Base-by-base conservation (phyloP, 2,888 invertebrate genomes). In the Limenitis camilla region DNA sequence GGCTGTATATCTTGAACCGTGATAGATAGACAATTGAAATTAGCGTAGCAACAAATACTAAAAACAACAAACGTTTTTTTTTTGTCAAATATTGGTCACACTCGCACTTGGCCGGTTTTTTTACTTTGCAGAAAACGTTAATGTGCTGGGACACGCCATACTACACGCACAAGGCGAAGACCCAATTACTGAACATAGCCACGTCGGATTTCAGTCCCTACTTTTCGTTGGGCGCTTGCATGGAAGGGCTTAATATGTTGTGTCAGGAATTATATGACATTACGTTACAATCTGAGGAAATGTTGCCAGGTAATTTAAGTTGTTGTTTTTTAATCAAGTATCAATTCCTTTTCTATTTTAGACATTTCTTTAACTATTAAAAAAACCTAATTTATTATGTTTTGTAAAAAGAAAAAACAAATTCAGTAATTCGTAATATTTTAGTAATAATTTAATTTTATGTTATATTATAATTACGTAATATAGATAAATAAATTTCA, bases 241-340 rank as follows among this genome's bases (percentile, higher is more conserved):
- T 99, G 97, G 97, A 98, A 68, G 99, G 99, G 0, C 85, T 99
- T n/a, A 95, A 96, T 73, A 90, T 92, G 72, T 80, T 99, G n/a
- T 94, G 97, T 61, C 90, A 93, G 57, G 89, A 91, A 27, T 83
- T 99, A 5, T 98, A 94, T 68, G 95, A 94, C 1, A 94, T 99
- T 36, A 90, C 89, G 2, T 80, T 98, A 51, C 89, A 93, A 58
- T 89, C 92, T 45, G 91, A 92, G 35, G 92, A 94, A 59, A 89
- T 94, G 67, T 81, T 90, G 57, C 89, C 91, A 19, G 95, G 93
- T 44, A 6, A 11, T 7, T 2, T 40, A 40, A 27, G n/a, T 10
- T 28, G 19, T 8, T 6, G 6, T 5, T 10, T n/a, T 10, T 10
- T 6, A 28, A 4, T 40, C 10, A 4, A 1, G n/a, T n/a, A n/a